Percentiles rank a stretch among this genome's conserved stretches.
Conservation (phyloP, 2,888 invertebrate genomes). For the Ptilodon capucinus region DNA sequence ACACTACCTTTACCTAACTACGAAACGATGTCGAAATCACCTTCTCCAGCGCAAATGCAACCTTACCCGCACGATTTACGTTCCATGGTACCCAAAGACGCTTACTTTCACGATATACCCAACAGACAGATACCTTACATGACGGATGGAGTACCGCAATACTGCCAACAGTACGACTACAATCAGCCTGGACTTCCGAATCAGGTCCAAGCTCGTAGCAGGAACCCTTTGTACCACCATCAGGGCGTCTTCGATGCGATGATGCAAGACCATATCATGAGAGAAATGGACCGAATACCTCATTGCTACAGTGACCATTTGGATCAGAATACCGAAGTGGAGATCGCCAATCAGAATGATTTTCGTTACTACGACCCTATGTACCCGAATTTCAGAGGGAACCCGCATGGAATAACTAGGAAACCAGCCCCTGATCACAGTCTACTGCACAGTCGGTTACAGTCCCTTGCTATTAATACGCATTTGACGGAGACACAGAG, state of each 20-base stretch:
- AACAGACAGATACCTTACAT: conserved; percentile 74
- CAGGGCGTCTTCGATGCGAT: conserved; percentile 77
- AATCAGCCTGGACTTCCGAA: conserved; percentile 60
- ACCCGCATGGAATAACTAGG: conserved; percentile 51
- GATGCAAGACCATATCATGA: conserved; percentile 78
- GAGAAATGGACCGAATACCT: conserved; percentile 78
- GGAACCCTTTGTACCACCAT: conserved; percentile 71
- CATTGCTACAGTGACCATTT: conserved; percentile 76
- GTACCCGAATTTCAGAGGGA: conserved; percentile 54
- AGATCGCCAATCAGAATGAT: conserved; percentile 73
- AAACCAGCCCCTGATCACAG: conserved; percentile 69
- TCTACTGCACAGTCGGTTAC: conserved; percentile 71
- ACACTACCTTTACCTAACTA: conserved; percentile 81
- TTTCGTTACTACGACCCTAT: conserved; percentile 68
- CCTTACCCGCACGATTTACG: conserved; percentile 52
- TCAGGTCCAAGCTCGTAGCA: conserved; percentile 61
- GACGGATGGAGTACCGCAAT: conserved; percentile 55
- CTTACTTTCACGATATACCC: conserved; percentile 84
- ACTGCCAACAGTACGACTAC: conserved; percentile 59
- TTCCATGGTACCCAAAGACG: conserved; percentile 81
- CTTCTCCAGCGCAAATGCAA: conserved; percentile 60
- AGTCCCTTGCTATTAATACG: conserved; percentile 76
- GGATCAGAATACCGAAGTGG: conserved; percentile 74
- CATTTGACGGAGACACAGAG: conserved; percentile 75
- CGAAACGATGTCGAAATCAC: conserved; percentile 79